phyloP scores from a whole-genome alignment of 2,113 vertebrate species.

The Callipepla squamata region DNA sequence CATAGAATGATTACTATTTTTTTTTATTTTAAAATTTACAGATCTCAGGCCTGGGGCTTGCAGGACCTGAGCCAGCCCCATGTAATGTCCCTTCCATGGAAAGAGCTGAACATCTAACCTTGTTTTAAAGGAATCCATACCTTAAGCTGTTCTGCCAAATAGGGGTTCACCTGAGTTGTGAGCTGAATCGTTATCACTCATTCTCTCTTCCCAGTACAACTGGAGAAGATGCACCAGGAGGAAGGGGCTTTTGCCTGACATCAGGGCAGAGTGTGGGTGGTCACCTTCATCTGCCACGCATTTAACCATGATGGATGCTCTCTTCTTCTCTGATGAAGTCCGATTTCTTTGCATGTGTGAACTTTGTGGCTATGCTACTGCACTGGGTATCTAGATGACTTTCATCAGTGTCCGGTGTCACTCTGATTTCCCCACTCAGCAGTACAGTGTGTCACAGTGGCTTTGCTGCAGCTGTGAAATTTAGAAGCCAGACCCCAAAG shows the following conservation, averaged over 20 bases:
- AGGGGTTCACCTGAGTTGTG: not conserved
- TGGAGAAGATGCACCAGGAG: not conserved
- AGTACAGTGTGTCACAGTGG: not conserved
- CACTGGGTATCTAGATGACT: not conserved
- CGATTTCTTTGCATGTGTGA: not conserved
- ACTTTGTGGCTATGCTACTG: not conserved
- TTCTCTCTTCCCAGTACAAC: not conserved
- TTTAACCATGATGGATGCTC: not conserved
- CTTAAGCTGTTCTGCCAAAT: not conserved
- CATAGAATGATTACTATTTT: not conserved
- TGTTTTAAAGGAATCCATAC: not conserved
- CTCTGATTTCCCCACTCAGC: not conserved
- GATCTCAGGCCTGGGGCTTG: not conserved
- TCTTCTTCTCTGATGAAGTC: not conserved
- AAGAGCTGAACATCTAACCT: not conserved
- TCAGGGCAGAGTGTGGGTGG: not conserved
- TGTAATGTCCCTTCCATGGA: not conserved
- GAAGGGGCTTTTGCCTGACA: fast-evolving
- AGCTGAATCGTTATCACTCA: not conserved
- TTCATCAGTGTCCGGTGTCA: fast-evolving
- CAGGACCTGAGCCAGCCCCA: not conserved
- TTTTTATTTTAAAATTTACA: not conserved
- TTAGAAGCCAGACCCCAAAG: not conserved
- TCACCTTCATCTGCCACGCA: not conserved
- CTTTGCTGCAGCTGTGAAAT: not conserved